These are phyloP conservation scores for Spatulosminthurus flaviceps DNA, from an alignment of 2,888 invertebrate genomes.

Conservation along the genomic window DNA sequence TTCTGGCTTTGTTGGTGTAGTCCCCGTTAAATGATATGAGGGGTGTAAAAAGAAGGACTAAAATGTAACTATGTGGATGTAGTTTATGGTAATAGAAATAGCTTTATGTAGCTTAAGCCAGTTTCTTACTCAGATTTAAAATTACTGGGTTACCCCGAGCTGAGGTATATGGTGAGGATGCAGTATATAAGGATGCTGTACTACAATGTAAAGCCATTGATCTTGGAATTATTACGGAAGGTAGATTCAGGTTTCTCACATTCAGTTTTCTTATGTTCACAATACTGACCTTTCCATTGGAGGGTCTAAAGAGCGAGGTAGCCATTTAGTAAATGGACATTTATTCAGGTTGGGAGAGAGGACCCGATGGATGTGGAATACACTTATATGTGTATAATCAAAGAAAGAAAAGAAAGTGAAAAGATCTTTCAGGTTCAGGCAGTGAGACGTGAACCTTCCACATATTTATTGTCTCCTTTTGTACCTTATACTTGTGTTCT, in stretches of 20 bases:
- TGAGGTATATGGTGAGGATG: too few relatives aligned
- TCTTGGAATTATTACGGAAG: background rate
- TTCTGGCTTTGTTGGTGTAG: background rate
- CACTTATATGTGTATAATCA: slow-evolving; percentile 31
- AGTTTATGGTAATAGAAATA: too few relatives aligned
- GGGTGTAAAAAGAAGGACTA: background rate
- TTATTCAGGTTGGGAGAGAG: slow-evolving; percentile 1
- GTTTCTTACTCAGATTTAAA: too few relatives aligned
- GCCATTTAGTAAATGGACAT: slow-evolving; percentile 25
- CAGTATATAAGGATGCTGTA: too few relatives aligned
- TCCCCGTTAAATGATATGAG: background rate
- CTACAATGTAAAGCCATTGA: too few relatives aligned
- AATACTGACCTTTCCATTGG: slow-evolving; percentile 2
- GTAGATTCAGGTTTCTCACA: slow-evolving; percentile 3
- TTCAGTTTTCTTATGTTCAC: background rate
- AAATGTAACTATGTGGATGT: too few relatives aligned
- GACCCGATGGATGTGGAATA: background rate
- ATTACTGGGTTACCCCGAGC: too few relatives aligned
- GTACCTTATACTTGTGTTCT: background rate
- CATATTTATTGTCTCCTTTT: background rate
- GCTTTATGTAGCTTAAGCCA: too few relatives aligned
- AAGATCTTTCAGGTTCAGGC: slow-evolving; percentile 30
- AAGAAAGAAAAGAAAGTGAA: slow-evolving; percentile 19
- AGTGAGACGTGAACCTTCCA: background rate
- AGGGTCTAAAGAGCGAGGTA: background rate